Percentiles rank a stretch among this genome's conserved stretches.
phyloP scores from a whole-genome alignment of 2,113 vertebrate genomes.

The Empidonax traillii region DNA sequence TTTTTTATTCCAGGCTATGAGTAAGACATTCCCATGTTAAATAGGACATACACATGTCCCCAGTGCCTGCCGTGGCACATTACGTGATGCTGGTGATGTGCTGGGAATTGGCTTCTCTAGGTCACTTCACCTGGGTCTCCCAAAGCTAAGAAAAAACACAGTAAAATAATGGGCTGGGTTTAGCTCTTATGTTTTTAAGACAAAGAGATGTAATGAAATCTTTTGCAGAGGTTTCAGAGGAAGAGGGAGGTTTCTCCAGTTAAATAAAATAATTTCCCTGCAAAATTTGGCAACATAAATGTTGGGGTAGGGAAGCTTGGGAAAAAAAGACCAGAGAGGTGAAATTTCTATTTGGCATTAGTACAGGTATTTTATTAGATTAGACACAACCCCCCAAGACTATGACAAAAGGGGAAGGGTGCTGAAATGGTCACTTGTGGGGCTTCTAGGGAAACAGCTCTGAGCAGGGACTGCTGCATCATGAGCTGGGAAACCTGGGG shows the following conservation, averaged over 20 bases:
- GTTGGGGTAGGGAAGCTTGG: neutral
- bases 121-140: neutral
- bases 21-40: neutral
- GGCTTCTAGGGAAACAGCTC: neutral
- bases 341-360: fast-evolving
- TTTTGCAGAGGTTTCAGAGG: neutral
- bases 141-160: neutral
- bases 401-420: fast-evolving
- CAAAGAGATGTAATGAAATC: neutral
- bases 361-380: neutral
- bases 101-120: neutral
- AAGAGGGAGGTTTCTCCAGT: neutral
- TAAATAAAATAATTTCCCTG: neutral
- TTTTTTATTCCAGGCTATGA: constrained; percentile 29
- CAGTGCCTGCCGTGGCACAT: neutral
- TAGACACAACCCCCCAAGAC: neutral
- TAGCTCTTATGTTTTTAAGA: neutral
- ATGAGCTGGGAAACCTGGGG: neutral
- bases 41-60: neutral
- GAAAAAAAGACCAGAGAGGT: neutral
- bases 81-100: neutral
- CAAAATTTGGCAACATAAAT: neutral
- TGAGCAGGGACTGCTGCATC: neutral
- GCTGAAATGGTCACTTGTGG: neutral
- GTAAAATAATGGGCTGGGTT: neutral